These are phyloP conservation scores for Amphimedon queenslandica DNA, from an alignment of 37 sponge, comb jelly and placozoan genomes.

Conservation along the genomic window DNA sequence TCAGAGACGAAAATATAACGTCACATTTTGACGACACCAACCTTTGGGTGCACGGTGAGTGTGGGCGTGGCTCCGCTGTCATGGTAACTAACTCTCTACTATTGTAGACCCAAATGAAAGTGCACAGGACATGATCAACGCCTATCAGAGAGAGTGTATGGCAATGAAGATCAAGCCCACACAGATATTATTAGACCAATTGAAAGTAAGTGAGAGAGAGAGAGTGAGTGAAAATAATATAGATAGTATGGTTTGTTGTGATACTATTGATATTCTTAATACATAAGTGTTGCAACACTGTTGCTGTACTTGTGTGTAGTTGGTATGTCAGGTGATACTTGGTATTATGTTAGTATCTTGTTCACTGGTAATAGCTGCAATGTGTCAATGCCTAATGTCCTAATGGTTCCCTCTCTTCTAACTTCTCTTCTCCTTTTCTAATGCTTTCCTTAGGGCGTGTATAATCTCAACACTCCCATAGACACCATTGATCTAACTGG, in stretches of 20 bases:
- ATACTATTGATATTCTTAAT: too few relatives aligned
- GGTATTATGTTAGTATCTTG: neutral
- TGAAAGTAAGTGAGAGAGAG: slow-evolving; percentile 73
- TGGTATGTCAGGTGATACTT: neutral
- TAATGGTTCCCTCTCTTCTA: slow-evolving; percentile 8
- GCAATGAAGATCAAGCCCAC: slow-evolving; percentile 43
- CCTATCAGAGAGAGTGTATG: slow-evolving; percentile 57
- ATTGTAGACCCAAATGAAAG: slow-evolving; percentile 57
- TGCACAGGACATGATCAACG: slow-evolving; percentile 57
- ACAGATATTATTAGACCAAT: slow-evolving; percentile 66
- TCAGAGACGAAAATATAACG: slow-evolving; percentile 21
- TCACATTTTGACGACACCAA: slow-evolving; percentile 44
- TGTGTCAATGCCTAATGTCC: neutral
- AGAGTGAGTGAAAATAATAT: neutral
- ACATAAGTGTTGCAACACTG: too few relatives aligned
- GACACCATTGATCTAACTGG: slow-evolving; percentile 79
- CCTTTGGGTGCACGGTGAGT: slow-evolving; percentile 52
- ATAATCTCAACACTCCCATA: slow-evolving; percentile 61
- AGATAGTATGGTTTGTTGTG: neutral
- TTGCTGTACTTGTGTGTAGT: neutral
- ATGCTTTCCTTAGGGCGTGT: slow-evolving; percentile 42
- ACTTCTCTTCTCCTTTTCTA: neutral
- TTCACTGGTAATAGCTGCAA: neutral
- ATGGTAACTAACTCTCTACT: neutral
- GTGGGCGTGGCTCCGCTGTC: neutral